phyloP scores from a whole-genome alignment of 2,797 vertebrate species.

The Eupleurogrammus muticus region DNA sequence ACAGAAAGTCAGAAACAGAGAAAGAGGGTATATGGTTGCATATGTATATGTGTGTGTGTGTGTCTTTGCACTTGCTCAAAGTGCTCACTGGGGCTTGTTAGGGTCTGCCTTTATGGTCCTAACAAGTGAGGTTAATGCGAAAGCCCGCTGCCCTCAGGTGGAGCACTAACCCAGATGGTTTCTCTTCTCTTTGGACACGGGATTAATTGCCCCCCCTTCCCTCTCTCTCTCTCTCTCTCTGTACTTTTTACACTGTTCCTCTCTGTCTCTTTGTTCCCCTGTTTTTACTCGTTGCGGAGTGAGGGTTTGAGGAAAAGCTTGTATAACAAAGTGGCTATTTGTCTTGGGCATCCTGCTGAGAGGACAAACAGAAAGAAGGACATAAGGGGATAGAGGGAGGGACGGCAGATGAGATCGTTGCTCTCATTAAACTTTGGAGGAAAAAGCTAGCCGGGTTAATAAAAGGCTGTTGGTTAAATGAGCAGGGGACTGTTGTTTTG shows the following conservation, averaged over 20 bases:
- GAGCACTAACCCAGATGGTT: constrained; percentile 76
- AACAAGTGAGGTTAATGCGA: constrained; percentile 80
- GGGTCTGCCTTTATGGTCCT: constrained; percentile 72
- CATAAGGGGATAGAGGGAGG: constrained; percentile 42
- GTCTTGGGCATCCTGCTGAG: constrained; percentile 57
- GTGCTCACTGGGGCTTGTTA: constrained; percentile 73
- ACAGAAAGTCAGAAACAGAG: constrained; percentile 1
- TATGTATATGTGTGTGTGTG: constrained; percentile 28
- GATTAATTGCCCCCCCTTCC: constrained; percentile 66
- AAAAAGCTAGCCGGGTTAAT: constrained; percentile 65
- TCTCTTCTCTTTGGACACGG: constrained; percentile 60
- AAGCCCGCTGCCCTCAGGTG: constrained; percentile 75
- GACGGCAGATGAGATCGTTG: constrained; percentile 54
- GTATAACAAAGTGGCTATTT: constrained; percentile 64
- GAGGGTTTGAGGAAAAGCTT: constrained; percentile 50
- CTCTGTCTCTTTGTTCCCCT: constrained; percentile 22
- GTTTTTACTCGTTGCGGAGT: constrained; percentile 34
- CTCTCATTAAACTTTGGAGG: constrained; percentile 69
- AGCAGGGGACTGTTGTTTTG: constrained; percentile 61
- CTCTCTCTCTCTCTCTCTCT: constrained; percentile 34
- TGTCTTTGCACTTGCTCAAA: constrained; percentile 70
- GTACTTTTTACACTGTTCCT: constrained; percentile 41
- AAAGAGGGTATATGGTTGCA: constrained; percentile 34
- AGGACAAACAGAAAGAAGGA: constrained; percentile 60
- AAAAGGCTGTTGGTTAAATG: constrained; percentile 71